Base-by-base conservation (phyloP, 2,888 invertebrate species). In the Petrophora chlorosata region DNA sequence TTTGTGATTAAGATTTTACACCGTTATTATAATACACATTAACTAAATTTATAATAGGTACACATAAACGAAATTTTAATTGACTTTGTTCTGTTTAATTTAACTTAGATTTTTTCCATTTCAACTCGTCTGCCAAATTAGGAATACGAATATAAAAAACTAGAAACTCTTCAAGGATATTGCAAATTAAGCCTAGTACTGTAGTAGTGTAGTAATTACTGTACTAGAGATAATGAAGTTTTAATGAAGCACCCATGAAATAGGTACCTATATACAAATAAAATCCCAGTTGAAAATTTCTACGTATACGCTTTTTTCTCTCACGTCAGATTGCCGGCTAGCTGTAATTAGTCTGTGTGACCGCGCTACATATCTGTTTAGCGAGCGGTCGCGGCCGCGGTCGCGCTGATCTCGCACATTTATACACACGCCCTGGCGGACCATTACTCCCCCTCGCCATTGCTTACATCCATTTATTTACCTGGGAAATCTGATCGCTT, bases 291-390 rank as follows among this genome's bases (percentile, higher is more conserved):
- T 33, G 19, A 7, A 22, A 26, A 17, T 13, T 14, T 34, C 5
- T 33, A 10, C 7, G 33, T 22, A 16, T n/a, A 5, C n/a, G 4
- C 22, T 49, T 41, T 44, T 46, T 35, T 36, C 22, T 42, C 19
- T 12, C 45, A 54, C 52, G 59, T 59, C 60, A 63, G 63, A 64
- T 70, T 65, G 64, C 65, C 64, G 65, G 56, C 50, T 49, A 55
- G 46, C 58, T 54, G 65, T 67, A 77, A 79, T 79, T 75, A 79
- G 70, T 72, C 62, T 55, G 56, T 43, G 61, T 53, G 57, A 64
- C 57, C 62, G 52, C 65, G 63, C 66, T 59, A 72, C 72, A 69
- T 61, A 70, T 73, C 73, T 72, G 70, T 70, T 69, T 65, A 71
- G 73, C 60, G 64, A 33, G 63, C 54, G 61, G 59, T 54, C 50